Conservation (phyloP, 1,140 invertebrate species). For the Trinorchestia longiramus region DNA sequence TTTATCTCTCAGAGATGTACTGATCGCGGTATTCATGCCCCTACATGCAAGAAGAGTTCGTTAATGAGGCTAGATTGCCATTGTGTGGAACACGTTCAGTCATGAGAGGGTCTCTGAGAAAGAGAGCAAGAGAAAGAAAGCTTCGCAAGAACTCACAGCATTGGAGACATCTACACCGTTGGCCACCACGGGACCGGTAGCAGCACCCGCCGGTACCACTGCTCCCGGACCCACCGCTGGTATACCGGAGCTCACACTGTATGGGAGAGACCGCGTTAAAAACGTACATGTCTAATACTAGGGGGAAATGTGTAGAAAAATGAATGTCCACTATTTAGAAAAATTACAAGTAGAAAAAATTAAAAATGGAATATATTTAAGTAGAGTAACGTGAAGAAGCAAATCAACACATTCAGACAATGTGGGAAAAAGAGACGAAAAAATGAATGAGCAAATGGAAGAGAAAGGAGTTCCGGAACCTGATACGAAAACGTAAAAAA, state of each 20-base stretch:
- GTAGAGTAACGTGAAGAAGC: background rate
- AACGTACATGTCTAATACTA: background rate
- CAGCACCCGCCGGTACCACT: slow-evolving; percentile 18
- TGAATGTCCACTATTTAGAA: too few species aligned
- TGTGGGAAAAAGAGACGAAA: background rate
- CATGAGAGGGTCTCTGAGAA: background rate
- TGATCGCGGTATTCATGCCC: background rate
- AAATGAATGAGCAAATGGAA: too few species aligned
- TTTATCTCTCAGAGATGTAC: background rate
- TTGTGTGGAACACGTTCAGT: background rate
- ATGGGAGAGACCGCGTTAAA: background rate
- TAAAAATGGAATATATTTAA: background rate
- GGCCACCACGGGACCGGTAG: slow-evolving; percentile 18
- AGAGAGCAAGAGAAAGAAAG: background rate
- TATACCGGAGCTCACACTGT: slow-evolving; percentile 50
- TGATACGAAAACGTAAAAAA: too few species aligned
- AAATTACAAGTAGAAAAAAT: background rate
- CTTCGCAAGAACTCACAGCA: slow-evolving; percentile 1
- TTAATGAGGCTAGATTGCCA: background rate
- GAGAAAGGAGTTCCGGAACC: too few species aligned
- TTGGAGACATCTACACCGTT: slow-evolving; percentile 44
- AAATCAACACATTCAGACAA: background rate
- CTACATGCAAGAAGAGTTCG: background rate
- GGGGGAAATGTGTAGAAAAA: too few species aligned
- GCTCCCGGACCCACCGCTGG: slow-evolving; percentile 27